These are phyloP conservation scores for Eupristina koningsbergeri DNA, from an alignment of 1,140 invertebrate genomes.

Conservation along the genomic window DNA sequence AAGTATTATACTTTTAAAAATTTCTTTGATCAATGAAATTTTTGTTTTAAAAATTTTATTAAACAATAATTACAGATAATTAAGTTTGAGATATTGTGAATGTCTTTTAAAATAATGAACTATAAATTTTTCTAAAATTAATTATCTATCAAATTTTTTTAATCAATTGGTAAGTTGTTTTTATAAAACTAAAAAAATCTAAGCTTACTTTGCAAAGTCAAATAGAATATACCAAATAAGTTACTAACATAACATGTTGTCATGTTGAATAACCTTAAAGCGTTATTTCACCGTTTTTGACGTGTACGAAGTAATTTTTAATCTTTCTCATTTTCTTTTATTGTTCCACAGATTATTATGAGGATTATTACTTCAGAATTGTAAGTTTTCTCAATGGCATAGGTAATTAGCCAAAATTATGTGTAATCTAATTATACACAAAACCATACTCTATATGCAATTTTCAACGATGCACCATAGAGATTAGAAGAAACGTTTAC, in stretches of 20 bases:
- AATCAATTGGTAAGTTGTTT: too few relatives aligned
- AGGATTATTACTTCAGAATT: slow-evolving; percentile 23
- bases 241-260: not conserved
- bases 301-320: not conserved
- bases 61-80: too few relatives aligned
- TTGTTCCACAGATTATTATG: not conserved
- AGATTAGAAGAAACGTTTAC: not conserved
- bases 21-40: too few relatives aligned
- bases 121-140: too few relatives aligned
- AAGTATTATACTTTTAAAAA: too few relatives aligned
- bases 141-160: too few relatives aligned
- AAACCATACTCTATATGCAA: slow-evolving; percentile 5
- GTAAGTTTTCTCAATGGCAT: slow-evolving; percentile 38
- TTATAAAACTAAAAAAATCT: not conserved
- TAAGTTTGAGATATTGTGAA: too few relatives aligned
- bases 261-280: not conserved
- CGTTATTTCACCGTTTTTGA: not conserved
- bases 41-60: too few relatives aligned
- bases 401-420: slow-evolving; percentile 34
- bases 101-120: too few relatives aligned
- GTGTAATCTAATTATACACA: slow-evolving; percentile 24
- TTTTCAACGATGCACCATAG: slow-evolving; percentile 3
- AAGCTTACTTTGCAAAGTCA: not conserved
- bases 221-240: not conserved
- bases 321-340: slow-evolving; percentile 20